These are phyloP conservation scores for Omphaloscelis lunosa DNA, from an alignment of 2,888 invertebrate species.

Conservation along the genomic window DNA sequence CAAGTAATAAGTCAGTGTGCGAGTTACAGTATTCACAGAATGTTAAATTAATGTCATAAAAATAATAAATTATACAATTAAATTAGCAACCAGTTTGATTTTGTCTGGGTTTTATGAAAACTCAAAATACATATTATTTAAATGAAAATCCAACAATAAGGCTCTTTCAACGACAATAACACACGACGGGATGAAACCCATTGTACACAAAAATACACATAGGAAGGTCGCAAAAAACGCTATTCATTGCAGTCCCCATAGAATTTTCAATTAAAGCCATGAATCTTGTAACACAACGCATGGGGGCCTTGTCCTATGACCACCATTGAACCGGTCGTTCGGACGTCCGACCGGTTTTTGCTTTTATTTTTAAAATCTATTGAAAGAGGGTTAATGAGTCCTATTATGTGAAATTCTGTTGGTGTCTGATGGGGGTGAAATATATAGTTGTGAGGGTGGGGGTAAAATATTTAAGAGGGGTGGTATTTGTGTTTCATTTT, in stretches of 20 bases:
- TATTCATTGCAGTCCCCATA: conserved; percentile 61
- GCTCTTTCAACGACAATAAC: conserved; percentile 8
- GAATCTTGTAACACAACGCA: conserved; percentile 65
- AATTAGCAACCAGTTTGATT: no score
- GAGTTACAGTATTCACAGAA: no score
- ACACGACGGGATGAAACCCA: conserved; percentile 30
- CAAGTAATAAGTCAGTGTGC: no score
- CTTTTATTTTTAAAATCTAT: conserved; percentile 55
- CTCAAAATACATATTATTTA: not conserved
- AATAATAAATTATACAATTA: no score
- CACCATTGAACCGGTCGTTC: conserved; percentile 51
- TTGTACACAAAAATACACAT: conserved; percentile 42
- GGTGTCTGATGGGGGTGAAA: conserved; percentile 31
- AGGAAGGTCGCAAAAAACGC: conserved; percentile 49
- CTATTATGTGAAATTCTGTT: conserved; percentile 42
- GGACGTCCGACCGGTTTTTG: conserved; percentile 33
- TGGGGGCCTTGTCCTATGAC: conserved; percentile 48
- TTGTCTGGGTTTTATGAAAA: not conserved
- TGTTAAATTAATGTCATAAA: no score
- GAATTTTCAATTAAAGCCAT: conserved; percentile 70
- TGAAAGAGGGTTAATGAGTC: conserved; percentile 59
- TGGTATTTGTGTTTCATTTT: conserved; percentile 6
- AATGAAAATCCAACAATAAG: conserved; percentile 6
- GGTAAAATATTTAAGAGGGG: conserved; percentile 26
- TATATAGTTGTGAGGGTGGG: conserved; percentile 25